These are phyloP conservation scores for Hedychridium roseum DNA, from an alignment of 2,888 invertebrate species.

Conservation along the genomic window DNA sequence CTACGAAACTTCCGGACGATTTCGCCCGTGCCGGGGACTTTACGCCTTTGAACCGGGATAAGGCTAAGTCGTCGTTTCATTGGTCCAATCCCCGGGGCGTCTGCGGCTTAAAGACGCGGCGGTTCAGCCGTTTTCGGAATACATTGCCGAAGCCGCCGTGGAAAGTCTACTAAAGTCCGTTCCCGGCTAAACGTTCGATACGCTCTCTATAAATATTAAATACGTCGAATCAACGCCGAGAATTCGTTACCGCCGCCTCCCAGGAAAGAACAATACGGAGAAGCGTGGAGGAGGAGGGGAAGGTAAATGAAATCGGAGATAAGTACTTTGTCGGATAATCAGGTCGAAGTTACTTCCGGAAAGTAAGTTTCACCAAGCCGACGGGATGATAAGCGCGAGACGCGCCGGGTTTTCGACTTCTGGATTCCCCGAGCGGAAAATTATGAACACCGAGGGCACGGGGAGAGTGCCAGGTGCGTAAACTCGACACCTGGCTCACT, in stretches of 20 bases:
- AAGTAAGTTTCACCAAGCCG: too few relatives aligned
- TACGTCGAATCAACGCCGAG: too few relatives aligned
- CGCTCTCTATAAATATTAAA: too few relatives aligned
- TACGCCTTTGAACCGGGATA: conserved; percentile 31
- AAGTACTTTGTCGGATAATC: too few relatives aligned
- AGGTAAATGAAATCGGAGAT: too few relatives aligned
- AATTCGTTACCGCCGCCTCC: too few relatives aligned
- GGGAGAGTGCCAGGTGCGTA: conserved; percentile 29
- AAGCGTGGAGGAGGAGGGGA: too few relatives aligned
- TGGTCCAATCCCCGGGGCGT: conserved; percentile 14
- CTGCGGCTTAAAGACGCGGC: conserved; percentile 1
- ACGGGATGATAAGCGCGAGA: not conserved
- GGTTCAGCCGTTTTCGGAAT: too few relatives aligned
- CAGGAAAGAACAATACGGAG: too few relatives aligned
- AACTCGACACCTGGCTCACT: conserved; percentile 46
- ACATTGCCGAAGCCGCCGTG: too few relatives aligned
- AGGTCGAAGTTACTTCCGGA: conserved; percentile 1
- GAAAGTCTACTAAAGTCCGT: too few relatives aligned
- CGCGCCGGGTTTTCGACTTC: not conserved
- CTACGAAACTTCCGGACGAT: conserved; percentile 36
- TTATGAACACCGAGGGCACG: conserved; percentile 16
- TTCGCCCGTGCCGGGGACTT: conserved; percentile 32
- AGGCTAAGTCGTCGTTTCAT: conserved; percentile 23
- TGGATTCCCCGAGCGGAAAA: conserved; percentile 1
- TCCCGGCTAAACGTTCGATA: too few relatives aligned